Evolutionary conservation across 2,888 invertebrate genomes (phyloP).

Genomic region (Odontothrips loti): DNA sequence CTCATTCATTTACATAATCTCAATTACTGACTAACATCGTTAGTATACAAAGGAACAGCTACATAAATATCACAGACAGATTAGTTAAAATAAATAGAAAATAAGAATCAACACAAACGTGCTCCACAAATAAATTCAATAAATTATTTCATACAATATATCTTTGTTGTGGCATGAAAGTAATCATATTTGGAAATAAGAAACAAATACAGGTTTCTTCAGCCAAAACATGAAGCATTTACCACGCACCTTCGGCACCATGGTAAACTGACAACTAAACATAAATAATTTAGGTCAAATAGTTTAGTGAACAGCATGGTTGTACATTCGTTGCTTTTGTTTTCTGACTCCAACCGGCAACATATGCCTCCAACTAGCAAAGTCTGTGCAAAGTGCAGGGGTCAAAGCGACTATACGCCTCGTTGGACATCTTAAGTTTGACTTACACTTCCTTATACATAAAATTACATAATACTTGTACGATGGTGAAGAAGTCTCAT

Average conservation of each 20-base stretch:
- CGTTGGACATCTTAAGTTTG: not conserved
- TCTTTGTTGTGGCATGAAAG: not conserved
- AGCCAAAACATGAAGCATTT: not conserved
- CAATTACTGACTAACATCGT: conserved; percentile 13
- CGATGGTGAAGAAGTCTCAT: not conserved
- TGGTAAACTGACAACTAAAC: not conserved
- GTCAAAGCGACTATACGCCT: not conserved
- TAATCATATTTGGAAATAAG: not conserved
- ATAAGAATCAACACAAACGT: conserved; percentile 14
- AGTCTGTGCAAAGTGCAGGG: not conserved
- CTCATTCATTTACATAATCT: not conserved
- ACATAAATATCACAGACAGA: conserved; percentile 23
- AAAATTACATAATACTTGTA: conserved; percentile 6
- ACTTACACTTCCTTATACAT: not conserved
- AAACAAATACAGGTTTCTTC: not conserved
- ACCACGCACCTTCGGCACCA: not conserved
- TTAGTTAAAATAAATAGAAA: conserved; percentile 18
- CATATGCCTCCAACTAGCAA: too few relatives aligned
- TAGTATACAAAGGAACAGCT: conserved; percentile 26
- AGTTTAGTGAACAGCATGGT: not conserved
- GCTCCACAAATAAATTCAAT: not conserved
- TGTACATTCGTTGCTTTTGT: not conserved
- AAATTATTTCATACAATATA: not conserved
- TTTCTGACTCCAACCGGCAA: not conserved
- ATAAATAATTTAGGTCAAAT: not conserved